A percentile compares a stretch with the other conserved stretches of the same genome.
These are phyloP conservation scores for Haliclystus octoradiatus DNA, from an alignment of 30 jellyfish, hydroid and myxozoan genomes.

Conservation along the genomic window DNA sequence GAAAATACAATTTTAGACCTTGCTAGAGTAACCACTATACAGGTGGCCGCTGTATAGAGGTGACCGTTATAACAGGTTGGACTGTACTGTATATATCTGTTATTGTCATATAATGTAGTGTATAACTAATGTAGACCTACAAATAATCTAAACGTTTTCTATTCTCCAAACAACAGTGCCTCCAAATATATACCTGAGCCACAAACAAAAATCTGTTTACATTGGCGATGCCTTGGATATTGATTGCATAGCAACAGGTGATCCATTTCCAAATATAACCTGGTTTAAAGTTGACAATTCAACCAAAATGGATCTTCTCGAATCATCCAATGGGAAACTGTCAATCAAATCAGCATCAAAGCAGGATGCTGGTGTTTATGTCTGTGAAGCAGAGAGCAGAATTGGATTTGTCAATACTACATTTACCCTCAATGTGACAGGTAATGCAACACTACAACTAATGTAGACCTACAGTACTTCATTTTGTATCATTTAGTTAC, in stretches of 20 bases:
- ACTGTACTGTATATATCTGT: too few species aligned
- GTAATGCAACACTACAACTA: conserved; percentile 10
- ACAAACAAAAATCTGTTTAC: conserved; percentile 21
- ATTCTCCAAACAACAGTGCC: too few species aligned
- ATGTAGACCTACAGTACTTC: background rate
- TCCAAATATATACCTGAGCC: conserved; percentile 54
- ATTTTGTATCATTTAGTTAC: background rate
- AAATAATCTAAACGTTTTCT: too few species aligned
- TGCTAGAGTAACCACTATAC: too few species aligned
- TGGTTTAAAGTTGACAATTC: conserved; percentile 56
- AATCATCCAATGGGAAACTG: conserved; percentile 52
- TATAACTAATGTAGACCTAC: too few species aligned
- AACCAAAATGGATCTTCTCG: conserved; percentile 14
- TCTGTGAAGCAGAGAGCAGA: conserved; percentile 69
- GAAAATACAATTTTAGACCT: too few species aligned
- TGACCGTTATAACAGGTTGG: too few species aligned
- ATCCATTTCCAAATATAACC: conserved; percentile 64
- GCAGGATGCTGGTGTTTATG: conserved; percentile 63
- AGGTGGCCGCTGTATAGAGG: too few species aligned
- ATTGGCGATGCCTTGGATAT: conserved; percentile 72
- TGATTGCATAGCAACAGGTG: conserved; percentile 81
- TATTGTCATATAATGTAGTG: too few species aligned
- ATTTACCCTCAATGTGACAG: conserved; percentile 50
- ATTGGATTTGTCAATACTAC: conserved; percentile 48
- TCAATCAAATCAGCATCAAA: conserved; percentile 35